These are phyloP conservation scores for Aythya fuligula DNA, from an alignment of 2,797 vertebrate species.

Conservation along the genomic window DNA sequence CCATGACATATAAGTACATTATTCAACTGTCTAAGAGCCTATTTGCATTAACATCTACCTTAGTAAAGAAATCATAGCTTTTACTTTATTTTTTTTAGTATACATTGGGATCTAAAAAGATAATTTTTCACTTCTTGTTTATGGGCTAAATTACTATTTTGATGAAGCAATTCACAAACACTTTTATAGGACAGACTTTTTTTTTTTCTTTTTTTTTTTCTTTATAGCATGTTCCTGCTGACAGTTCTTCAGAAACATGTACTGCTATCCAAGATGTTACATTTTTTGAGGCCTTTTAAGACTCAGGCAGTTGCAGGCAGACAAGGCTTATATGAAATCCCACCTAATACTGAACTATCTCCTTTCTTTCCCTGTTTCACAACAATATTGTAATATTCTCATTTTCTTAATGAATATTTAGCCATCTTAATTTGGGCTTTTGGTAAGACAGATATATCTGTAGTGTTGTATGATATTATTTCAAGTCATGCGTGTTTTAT, in stretches of 20 bases:
- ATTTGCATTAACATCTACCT: background rate
- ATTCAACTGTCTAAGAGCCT: background rate
- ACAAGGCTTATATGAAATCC: background rate
- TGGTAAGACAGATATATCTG: background rate
- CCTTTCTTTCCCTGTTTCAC: background rate
- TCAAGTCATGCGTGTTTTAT: slow-evolving; percentile 54
- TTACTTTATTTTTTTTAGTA: slow-evolving; percentile 13
- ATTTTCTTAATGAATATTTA: slow-evolving; percentile 4
- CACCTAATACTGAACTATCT: background rate
- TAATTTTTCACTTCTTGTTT: background rate
- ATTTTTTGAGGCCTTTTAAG: slow-evolving; percentile 9
- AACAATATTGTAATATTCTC: background rate
- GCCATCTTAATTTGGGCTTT: slow-evolving; percentile 1
- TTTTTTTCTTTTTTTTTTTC: slow-evolving; percentile 38
- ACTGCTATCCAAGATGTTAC: background rate
- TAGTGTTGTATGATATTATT: slow-evolving; percentile 34
- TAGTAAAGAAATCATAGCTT: background rate
- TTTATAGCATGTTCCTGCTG: background rate
- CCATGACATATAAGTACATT: background rate
- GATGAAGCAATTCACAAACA: slow-evolving; percentile 46
- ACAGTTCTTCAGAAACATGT: slow-evolving; percentile 12
- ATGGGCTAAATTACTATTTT: slow-evolving; percentile 50
- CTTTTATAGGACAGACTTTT: slow-evolving; percentile 29
- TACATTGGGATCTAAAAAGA: background rate
- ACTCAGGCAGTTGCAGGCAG: background rate